phyloP scores from a whole-genome alignment of 2,113 vertebrate species.

The Sigmodon hispidus region DNA sequence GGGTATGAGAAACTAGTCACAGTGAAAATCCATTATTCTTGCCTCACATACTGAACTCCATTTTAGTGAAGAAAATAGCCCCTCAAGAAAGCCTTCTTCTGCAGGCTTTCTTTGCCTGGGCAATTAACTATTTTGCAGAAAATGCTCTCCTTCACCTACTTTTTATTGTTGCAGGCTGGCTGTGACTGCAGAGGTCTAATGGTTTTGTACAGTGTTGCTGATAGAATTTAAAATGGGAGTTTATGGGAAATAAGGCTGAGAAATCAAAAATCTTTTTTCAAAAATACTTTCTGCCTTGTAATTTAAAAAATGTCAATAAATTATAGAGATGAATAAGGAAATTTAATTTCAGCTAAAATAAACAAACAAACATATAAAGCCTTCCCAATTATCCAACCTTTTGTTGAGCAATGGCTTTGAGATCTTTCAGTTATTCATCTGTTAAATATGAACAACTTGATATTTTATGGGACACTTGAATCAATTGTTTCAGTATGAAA shows the following conservation, averaged over 20 bases:
- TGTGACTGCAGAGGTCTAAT: not conserved
- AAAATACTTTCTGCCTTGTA: not conserved
- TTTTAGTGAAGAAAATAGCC: not conserved
- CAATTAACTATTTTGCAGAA: constrained; percentile 24
- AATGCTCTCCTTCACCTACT: not conserved
- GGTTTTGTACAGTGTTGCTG: not conserved
- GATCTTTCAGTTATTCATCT: constrained; percentile 15
- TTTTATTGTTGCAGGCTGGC: not conserved
- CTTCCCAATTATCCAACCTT: not conserved
- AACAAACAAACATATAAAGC: not conserved
- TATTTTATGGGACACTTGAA: not conserved
- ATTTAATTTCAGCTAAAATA: constrained; percentile 34
- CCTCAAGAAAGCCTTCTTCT: not conserved
- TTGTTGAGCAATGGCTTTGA: not conserved
- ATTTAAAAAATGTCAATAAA: not conserved
- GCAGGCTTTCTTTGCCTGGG: not conserved
- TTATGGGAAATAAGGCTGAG: not conserved
- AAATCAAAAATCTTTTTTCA: not conserved
- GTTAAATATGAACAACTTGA: not conserved
- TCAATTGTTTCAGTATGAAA: not conserved
- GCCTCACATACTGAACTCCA: constrained; percentile 3
- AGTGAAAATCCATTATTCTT: constrained; percentile 11
- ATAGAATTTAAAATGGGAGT: not conserved
- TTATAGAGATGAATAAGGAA: not conserved
- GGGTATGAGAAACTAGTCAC: constrained; percentile 22